Conservation (phyloP, 2,113 vertebrate species). For the Oophaga pumilio region DNA sequence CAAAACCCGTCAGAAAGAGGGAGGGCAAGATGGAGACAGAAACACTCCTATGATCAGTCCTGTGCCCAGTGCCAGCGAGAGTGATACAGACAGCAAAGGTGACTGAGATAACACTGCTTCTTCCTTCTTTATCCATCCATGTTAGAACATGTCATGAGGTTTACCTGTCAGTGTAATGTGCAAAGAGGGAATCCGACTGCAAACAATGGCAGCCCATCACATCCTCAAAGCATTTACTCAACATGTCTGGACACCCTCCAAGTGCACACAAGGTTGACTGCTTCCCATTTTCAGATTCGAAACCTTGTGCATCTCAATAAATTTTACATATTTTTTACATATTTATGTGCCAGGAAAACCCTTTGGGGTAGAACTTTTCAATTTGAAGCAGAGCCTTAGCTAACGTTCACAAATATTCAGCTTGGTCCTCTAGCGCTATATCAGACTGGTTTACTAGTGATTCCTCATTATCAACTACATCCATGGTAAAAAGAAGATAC, state of each 20-base stretch:
- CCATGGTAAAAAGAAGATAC: too few species aligned
- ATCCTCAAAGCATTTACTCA: neutral
- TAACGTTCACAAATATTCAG: neutral
- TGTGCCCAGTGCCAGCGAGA: constrained; percentile 66
- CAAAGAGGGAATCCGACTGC: neutral
- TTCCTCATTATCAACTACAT: too few species aligned
- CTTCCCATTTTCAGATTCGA: neutral
- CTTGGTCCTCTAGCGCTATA: neutral
- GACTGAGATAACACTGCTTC: neutral
- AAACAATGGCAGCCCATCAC: neutral
- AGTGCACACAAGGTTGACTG: neutral
- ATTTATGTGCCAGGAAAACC: neutral
- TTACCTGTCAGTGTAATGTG: neutral
- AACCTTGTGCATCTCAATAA: neutral
- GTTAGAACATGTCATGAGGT: neutral
- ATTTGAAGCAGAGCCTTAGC: neutral
- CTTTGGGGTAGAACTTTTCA: neutral
- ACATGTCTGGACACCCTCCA: neutral
- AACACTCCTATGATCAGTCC: constrained; percentile 69
- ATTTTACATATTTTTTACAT: neutral
- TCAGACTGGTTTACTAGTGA: neutral
- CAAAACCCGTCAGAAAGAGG: constrained; percentile 81
- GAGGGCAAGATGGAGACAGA: constrained; percentile 69
- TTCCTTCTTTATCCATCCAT: neutral
- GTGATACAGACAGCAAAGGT: constrained; percentile 61